A percentile compares a stretch with the other conserved stretches of the same genome.
phyloP scores from a whole-genome alignment of 2,113 vertebrate genomes.

The Myodes glareolus region DNA sequence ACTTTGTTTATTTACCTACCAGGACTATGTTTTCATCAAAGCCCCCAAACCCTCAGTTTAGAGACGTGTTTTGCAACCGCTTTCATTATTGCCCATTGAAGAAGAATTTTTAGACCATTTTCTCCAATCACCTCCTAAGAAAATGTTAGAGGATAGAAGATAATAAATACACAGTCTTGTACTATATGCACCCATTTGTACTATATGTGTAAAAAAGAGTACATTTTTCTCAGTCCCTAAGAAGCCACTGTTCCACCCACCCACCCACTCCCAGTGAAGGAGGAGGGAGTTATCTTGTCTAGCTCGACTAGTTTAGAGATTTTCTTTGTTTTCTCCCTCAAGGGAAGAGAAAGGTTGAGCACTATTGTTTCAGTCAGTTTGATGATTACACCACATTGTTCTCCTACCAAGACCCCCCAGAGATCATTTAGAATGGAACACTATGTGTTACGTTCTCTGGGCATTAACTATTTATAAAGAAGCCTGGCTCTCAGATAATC shows the following conservation, averaged over 20 bases:
- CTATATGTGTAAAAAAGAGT: neutral
- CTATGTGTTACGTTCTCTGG: neutral
- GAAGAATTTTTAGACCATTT: slow-evolving; percentile 13
- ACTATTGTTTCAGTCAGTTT: neutral
- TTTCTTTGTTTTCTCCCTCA: slow-evolving; percentile 14
- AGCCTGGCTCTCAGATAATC: neutral
- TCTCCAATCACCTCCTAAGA: neutral
- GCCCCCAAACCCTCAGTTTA: neutral
- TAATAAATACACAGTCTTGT: neutral
- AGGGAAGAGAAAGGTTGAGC: neutral
- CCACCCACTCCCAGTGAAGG: neutral
- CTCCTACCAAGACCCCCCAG: neutral
- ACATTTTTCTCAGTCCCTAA: neutral
- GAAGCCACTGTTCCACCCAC: neutral
- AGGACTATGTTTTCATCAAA: neutral
- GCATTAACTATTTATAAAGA: slow-evolving; percentile 35
- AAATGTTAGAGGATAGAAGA: neutral
- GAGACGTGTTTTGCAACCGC: neutral
- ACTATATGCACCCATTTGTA: neutral
- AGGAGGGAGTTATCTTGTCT: neutral
- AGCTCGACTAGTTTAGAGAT: slow-evolving; percentile 1
- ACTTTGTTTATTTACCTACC: neutral
- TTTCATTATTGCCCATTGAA: neutral
- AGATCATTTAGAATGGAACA: neutral
- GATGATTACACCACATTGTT: neutral